These are phyloP conservation scores for Thysanoteuthis rhombus DNA, from an alignment of 2,888 invertebrate species.

Conservation along the genomic window DNA sequence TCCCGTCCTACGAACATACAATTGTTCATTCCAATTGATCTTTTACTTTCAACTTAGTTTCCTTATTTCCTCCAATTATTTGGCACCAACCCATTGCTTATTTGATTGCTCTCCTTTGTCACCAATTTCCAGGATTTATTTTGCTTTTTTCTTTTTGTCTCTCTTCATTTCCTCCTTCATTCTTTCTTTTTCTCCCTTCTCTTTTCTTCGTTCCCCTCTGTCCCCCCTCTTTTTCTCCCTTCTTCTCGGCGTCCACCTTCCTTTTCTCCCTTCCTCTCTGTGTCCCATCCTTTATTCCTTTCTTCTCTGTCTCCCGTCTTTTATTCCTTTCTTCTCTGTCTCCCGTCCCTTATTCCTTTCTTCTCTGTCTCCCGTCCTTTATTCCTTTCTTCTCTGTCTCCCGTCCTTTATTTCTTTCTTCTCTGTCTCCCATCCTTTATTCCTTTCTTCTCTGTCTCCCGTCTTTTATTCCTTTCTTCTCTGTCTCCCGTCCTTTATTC, in stretches of 20 bases:
- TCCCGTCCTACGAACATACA: neutral
- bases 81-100: neutral
- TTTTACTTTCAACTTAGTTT: neutral
- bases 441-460: neutral
- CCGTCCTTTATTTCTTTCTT: neutral
- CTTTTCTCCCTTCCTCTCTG: neutral
- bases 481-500: neutral
- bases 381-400: neutral
- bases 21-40: neutral
- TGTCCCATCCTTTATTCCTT: neutral
- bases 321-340: neutral
- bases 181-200: neutral
- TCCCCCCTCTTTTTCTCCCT: neutral
- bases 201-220: neutral
- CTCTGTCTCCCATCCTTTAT: neutral
- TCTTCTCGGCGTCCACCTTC: neutral
- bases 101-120: neutral
- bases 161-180: neutral
- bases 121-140: neutral
- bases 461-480: neutral
- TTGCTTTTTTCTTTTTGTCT: neutral
- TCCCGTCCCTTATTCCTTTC: neutral
- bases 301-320: too few relatives aligned
- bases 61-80: neutral
- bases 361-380: neutral